A percentile compares a stretch with the other conserved stretches of the same genome.
phyloP scores from a whole-genome alignment of 2,888 invertebrate species.

The Saturnia pavonia region DNA sequence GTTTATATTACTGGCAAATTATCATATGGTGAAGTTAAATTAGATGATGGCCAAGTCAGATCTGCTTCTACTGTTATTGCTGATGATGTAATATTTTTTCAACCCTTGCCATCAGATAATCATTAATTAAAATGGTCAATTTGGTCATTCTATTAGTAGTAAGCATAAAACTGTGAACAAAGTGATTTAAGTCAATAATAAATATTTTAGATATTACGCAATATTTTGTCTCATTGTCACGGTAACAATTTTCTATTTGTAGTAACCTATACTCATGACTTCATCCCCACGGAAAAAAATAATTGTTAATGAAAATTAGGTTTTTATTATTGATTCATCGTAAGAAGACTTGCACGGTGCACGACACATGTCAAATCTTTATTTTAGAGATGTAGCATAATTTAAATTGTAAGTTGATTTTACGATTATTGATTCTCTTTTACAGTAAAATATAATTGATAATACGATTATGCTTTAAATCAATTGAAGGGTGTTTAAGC shows the following conservation, averaged over 20 bases:
- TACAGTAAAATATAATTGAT: too few relatives aligned
- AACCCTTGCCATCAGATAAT: slow-evolving; percentile 46
- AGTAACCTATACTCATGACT: not conserved
- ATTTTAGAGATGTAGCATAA: too few relatives aligned
- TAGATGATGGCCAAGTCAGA: slow-evolving; percentile 87
- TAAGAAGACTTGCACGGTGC: too few relatives aligned
- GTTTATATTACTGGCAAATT: slow-evolving; percentile 91
- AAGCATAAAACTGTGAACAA: not conserved
- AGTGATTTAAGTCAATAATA: not conserved
- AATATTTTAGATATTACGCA: not conserved
- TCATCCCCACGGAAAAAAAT: not conserved
- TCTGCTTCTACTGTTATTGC: slow-evolving; percentile 91
- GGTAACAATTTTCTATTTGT: not conserved
- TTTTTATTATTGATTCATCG: too few relatives aligned
- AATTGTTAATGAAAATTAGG: too few relatives aligned
- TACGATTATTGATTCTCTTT: too few relatives aligned
- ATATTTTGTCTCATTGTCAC: not conserved
- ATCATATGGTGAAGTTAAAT: slow-evolving; percentile 92
- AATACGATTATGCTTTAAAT: too few relatives aligned
- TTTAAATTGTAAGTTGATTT: too few relatives aligned
- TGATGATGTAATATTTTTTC: slow-evolving; percentile 93
- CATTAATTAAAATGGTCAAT: not conserved
- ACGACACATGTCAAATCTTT: too few relatives aligned
- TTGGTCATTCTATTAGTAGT: not conserved
- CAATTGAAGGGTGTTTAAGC: too few relatives aligned